Conservation (phyloP, 1,140 invertebrate species). For the Drusus annulatus region DNA sequence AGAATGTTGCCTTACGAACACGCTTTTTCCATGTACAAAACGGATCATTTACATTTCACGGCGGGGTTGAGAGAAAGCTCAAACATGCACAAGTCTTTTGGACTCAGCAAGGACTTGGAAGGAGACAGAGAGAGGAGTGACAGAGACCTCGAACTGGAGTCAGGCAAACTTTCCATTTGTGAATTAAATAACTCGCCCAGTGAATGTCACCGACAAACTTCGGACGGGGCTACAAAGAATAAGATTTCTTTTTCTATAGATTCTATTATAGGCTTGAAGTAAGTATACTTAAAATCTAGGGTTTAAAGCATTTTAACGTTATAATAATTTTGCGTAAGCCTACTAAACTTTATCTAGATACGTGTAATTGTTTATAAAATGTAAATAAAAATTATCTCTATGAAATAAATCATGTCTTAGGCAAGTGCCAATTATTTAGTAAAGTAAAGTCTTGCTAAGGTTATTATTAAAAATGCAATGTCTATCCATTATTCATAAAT, state of each 20-base stretch:
- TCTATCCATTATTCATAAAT: too few species aligned
- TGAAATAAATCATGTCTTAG: too few species aligned
- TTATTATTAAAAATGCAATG: too few species aligned
- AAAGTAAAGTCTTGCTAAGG: too few species aligned
- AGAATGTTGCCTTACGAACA: conserved; percentile 47
- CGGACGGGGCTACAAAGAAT: conserved; percentile 53
- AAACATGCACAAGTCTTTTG: not conserved
- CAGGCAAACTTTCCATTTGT: conserved; percentile 14
- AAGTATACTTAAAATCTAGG: too few species aligned
- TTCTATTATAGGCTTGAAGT: conserved; percentile 74
- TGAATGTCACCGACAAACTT: conserved; percentile 8
- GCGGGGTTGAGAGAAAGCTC: not conserved
- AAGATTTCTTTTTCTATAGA: conserved; percentile 74
- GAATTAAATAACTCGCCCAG: not conserved
- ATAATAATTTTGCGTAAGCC: too few species aligned
- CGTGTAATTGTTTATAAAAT: too few species aligned
- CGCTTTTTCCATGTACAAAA: not conserved
- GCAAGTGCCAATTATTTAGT: too few species aligned
- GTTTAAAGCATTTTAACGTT: not conserved
- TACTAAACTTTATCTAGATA: too few species aligned
- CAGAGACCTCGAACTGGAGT: not conserved
- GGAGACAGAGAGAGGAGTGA: not conserved
- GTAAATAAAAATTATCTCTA: too few species aligned
- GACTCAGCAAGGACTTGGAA: not conserved
- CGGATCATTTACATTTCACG: not conserved